A percentile compares a stretch with the other conserved stretches of the same genome.
phyloP scores from a whole-genome alignment of 2,113 vertebrate genomes.

The Seriola quinqueradiata region DNA sequence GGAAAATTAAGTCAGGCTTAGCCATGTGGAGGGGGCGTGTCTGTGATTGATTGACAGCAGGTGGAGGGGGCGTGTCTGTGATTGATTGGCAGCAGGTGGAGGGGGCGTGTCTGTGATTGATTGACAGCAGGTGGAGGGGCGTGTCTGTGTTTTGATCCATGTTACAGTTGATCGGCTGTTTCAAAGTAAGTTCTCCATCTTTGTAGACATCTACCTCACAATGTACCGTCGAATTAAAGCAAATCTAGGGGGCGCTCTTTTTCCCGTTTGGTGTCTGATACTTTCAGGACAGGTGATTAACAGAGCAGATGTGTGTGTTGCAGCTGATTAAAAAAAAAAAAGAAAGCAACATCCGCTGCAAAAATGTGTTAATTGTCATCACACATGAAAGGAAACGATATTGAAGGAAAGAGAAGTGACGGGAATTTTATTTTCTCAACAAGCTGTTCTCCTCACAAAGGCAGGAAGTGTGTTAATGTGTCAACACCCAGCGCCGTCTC shows the following conservation, averaged over 20 bases:
- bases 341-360: too few relatives aligned
- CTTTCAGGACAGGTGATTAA: too few relatives aligned
- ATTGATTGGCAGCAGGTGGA: background rate
- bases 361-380: background rate
- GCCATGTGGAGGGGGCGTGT: too few relatives aligned
- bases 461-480: constrained; percentile 16
- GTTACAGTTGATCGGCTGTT: too few relatives aligned
- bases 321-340: too few relatives aligned
- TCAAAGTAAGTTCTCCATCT: too few relatives aligned
- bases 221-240: too few relatives aligned
- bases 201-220: too few relatives aligned
- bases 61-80: background rate
- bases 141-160: background rate
- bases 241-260: background rate
- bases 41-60: too few relatives aligned
- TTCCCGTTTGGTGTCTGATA: too few relatives aligned
- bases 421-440: background rate
- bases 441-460: background rate
- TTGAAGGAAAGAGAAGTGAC: background rate
- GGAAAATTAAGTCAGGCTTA: too few relatives aligned
- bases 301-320: too few relatives aligned
- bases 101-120: background rate
- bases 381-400: background rate
- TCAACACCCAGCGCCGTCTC: background rate
- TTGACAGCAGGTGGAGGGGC: background rate